Evolutionary conservation across 2,888 invertebrate species (phyloP).

Genomic region (Hirtodrosophila histrioides): DNA sequence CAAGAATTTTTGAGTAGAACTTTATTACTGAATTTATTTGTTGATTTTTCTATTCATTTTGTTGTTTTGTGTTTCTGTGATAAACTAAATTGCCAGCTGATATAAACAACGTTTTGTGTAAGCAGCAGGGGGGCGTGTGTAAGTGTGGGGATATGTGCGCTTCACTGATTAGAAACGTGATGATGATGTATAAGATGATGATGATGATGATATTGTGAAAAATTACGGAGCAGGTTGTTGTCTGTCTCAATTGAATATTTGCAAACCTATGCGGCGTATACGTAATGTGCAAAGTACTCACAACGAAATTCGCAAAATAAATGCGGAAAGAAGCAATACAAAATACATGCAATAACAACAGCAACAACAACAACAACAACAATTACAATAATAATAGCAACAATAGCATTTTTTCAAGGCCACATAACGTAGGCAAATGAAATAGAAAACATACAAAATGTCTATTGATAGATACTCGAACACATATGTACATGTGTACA

Average conservation of each 20-base stretch:
- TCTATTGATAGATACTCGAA: conserved; percentile 33
- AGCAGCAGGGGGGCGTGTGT: too few species aligned
- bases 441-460: conserved; percentile 64
- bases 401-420: conserved; percentile 49
- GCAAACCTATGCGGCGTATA: conserved; percentile 37
- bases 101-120: too few species aligned
- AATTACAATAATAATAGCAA: conserved; percentile 9
- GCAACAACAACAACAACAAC: conserved; percentile 18
- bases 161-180: conserved; percentile 16
- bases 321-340: conserved; percentile 65
- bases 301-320: conserved; percentile 37
- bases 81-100: too few species aligned
- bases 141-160: conserved; percentile 1
- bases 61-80: too few species aligned
- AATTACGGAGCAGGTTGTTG: conserved; percentile 22
- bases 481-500: conserved; percentile 1
- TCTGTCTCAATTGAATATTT: conserved; percentile 1
- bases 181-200: conserved; percentile 2
- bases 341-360: conserved; percentile 27
- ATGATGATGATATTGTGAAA: conserved; percentile 15
- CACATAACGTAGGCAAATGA: conserved; percentile 46
- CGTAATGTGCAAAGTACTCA: conserved; percentile 37
- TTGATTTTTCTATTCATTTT: too few species aligned
- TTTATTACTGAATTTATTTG: too few species aligned
- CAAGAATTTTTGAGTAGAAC: too few species aligned